Evolutionary conservation across 2,113 vertebrate genomes (phyloP), one percentile per base, ranked within the genome.

Genomic region (Crotalus tigris): DNA sequence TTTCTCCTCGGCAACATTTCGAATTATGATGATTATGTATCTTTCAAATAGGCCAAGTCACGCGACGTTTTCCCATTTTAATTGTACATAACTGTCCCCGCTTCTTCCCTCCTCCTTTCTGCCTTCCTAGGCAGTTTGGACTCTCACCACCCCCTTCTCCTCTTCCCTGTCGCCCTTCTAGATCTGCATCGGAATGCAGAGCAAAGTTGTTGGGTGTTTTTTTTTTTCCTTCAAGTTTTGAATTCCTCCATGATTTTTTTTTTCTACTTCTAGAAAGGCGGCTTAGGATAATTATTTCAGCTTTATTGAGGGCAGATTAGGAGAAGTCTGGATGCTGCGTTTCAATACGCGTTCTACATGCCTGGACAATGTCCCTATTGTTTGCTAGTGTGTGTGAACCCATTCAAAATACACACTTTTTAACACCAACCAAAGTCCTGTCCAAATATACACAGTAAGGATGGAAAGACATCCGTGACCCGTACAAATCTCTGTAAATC

Each of bases 281-380:
- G 98, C 98, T 99, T 99, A 99, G 98, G 98, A 98, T 99, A 98
- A 99, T 99, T 98, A 99, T 99, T 98, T 98, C 98, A 99, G 98
- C 98, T 99, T 99, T 99, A 98, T 98, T 98, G 98, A 99, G 98
- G 98, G 97, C 98, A 99, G 98, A 99, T 99, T 99, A 99, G 98
- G 98, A 97, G 97, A 98, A 98, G 98, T 99, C 98, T 98, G 98
- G 98, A 98, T 98, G 97, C 97, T 97, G 97, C 96, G 97, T 98
- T 97, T 98, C 97, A 97, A 98, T 98, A 98, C 98, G 97, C 98
- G 98, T 98, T 98, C 98, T 98, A 98, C 98, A 98, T 98, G 98
- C 97, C 98, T 97, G 97, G 97, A 99, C 98, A 99, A 99, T 99
- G 98, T 98, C 97, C 97, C 97, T 97, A 98, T 98, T 99, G 98